Evolutionary conservation across 2,888 invertebrate genomes (phyloP).

Genomic region (Caenorhabditis sp.): DNA sequence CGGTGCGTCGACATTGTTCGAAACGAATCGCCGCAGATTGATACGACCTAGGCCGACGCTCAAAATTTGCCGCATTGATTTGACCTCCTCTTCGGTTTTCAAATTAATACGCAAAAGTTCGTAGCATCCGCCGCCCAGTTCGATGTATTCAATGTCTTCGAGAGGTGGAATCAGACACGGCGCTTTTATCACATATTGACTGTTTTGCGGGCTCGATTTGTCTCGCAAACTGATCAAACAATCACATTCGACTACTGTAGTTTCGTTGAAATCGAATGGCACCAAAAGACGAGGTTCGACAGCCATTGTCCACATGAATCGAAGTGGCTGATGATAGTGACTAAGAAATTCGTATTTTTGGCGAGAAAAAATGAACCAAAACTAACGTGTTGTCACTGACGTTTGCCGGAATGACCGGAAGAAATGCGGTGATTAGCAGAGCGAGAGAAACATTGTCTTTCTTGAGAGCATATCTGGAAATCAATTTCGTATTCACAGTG

Average conservation of each 20-base stretch:
- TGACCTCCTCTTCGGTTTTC: slow-evolving; percentile 31
- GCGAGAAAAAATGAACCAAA: no score
- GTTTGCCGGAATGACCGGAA: slow-evolving; percentile 94
- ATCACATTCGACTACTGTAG: slow-evolving; percentile 29
- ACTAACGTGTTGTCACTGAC: slow-evolving; percentile 90
- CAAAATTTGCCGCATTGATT: slow-evolving; percentile 29
- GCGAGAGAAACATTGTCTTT: slow-evolving; percentile 85
- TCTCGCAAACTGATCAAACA: slow-evolving; percentile 71
- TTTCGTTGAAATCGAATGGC: slow-evolving; percentile 81
- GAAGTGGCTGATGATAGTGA: slow-evolving; percentile 93
- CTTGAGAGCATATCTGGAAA: slow-evolving; percentile 72
- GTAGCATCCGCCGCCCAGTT: slow-evolving; percentile 41
- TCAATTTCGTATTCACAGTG: no score
- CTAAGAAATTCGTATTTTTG: slow-evolving; percentile 75
- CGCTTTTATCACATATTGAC: slow-evolving; percentile 15
- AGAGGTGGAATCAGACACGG: slow-evolving; percentile 54
- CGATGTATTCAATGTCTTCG: slow-evolving; percentile 36
- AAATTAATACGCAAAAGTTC: slow-evolving; percentile 43
- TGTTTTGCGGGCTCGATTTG: background rate
- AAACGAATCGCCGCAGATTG: slow-evolving; percentile 15
- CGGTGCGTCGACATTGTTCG: background rate
- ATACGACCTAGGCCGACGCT: slow-evolving; percentile 29
- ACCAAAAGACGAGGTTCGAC: slow-evolving; percentile 87
- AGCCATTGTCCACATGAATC: slow-evolving; percentile 93
- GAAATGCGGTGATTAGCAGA: slow-evolving; percentile 88